Percentiles rank a stretch among this genome's conserved stretches.
phyloP scores from a whole-genome alignment of 2,888 invertebrate species.

The Drosophila longiperda region DNA sequence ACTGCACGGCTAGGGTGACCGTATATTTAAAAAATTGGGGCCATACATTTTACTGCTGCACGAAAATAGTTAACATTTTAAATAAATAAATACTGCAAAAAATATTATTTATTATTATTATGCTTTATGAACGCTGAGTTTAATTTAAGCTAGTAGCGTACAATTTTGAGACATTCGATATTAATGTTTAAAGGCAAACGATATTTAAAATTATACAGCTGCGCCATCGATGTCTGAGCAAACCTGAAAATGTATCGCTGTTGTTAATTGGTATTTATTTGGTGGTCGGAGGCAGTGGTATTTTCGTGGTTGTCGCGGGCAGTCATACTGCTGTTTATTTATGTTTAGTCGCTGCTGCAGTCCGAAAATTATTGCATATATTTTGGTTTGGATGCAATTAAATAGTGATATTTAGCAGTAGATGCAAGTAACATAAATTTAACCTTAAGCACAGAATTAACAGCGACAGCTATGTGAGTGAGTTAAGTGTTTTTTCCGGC shows the following conservation, averaged over 20 bases:
- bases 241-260: neutral
- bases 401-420: conserved; percentile 33
- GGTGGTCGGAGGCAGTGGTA: neutral
- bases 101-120: neutral
- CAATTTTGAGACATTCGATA: neutral
- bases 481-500: conserved; percentile 21
- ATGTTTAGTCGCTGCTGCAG: conserved; percentile 58
- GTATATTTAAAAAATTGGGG: neutral
- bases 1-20: conserved; percentile 38
- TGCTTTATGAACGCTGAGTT: neutral
- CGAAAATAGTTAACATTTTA: neutral
- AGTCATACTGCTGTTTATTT: conserved; percentile 65
- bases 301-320: conserved; percentile 17
- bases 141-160: neutral
- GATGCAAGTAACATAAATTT: neutral
- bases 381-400: conserved; percentile 33
- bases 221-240: neutral
- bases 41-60: too few relatives aligned
- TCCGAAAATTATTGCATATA: conserved; percentile 44
- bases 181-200: too few relatives aligned
- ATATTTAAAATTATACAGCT: neutral
- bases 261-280: conserved; percentile 11
- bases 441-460: neutral
- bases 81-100: neutral
- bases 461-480: conserved; percentile 17